Conservation (phyloP, 1,140 invertebrate genomes). For the Halictus rubicundus region DNA sequence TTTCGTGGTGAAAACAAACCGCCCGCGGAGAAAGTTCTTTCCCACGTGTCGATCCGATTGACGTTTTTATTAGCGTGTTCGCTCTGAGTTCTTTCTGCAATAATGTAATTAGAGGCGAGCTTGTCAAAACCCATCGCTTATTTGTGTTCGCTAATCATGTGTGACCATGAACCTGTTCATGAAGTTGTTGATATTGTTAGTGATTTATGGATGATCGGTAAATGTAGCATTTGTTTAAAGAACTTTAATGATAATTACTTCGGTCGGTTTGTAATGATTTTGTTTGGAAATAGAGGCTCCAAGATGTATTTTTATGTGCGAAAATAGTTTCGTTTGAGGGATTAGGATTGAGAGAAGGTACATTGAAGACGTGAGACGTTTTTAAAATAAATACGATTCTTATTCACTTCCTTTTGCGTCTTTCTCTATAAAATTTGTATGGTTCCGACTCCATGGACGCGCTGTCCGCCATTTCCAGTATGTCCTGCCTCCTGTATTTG, state of each 20-base stretch:
- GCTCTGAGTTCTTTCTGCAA: neutral
- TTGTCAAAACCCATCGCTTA: too few relatives aligned
- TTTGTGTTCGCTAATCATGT: too few relatives aligned
- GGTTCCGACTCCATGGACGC: slow-evolving; percentile 59
- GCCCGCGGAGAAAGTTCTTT: neutral
- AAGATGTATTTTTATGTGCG: too few relatives aligned
- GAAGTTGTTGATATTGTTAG: too few relatives aligned
- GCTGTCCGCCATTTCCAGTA: slow-evolving; percentile 56
- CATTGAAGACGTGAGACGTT: neutral
- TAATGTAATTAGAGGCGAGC: too few relatives aligned
- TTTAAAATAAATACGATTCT: neutral
- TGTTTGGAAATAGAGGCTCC: too few relatives aligned
- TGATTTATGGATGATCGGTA: too few relatives aligned
- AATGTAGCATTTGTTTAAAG: too few relatives aligned
- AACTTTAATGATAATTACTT: too few relatives aligned
- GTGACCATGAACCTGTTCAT: too few relatives aligned
- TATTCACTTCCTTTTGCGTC: slow-evolving; percentile 57
- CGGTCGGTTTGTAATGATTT: too few relatives aligned
- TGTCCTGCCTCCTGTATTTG: slow-evolving; percentile 76
- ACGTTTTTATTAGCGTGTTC: neutral
- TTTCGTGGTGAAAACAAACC: neutral
- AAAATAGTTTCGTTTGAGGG: too few relatives aligned
- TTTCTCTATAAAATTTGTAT: slow-evolving; percentile 71
- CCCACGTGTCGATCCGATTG: neutral
- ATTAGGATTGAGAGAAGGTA: neutral